Evolutionary conservation across 2,797 vertebrate species (phyloP).

Genomic region (Jordanella pulchra): DNA sequence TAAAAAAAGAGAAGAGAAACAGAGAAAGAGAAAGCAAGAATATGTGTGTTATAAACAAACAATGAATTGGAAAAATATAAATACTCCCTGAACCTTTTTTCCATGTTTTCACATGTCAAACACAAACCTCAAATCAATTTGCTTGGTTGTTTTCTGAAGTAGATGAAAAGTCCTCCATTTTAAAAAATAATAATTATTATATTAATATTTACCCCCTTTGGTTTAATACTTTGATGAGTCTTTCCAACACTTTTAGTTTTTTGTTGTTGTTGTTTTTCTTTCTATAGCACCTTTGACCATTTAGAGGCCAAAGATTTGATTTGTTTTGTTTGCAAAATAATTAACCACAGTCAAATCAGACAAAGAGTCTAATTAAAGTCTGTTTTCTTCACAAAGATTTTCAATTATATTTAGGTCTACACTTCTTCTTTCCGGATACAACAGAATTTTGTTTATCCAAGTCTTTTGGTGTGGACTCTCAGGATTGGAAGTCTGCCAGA

Average conservation of each 20-base stretch:
- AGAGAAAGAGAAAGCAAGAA: slow-evolving; percentile 13
- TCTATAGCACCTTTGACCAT: neutral
- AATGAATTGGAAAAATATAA: neutral
- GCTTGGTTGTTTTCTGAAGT: neutral
- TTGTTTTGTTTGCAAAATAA: neutral
- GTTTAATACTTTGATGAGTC: neutral
- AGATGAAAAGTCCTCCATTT: neutral
- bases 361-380: neutral
- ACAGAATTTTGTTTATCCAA: neutral
- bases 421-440: neutral
- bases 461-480: too few relatives aligned
- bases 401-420: neutral
- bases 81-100: neutral
- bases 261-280: too few relatives aligned
- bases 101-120: neutral
- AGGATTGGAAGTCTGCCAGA: too few relatives aligned
- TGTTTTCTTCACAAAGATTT: neutral
- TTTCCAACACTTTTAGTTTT: neutral
- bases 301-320: neutral
- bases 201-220: neutral
- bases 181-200: too few relatives aligned
- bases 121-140: neutral
- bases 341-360: neutral
- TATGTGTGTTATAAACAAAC: slow-evolving; percentile 37
- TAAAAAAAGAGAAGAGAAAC: slow-evolving; percentile 64